phyloP scores from a whole-genome alignment of 1,140 invertebrate species.

The Laupala kohalensis region DNA sequence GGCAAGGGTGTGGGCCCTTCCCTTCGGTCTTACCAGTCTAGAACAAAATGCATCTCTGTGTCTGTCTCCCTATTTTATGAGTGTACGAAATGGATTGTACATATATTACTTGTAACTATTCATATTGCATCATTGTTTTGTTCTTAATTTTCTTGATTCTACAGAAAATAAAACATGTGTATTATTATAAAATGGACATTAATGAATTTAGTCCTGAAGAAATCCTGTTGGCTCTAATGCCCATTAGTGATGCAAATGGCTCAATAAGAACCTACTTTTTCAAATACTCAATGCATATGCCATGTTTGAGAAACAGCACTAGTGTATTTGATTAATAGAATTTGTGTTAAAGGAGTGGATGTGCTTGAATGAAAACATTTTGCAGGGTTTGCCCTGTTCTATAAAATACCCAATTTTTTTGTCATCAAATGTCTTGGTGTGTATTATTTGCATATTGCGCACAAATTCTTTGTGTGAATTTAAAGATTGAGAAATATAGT shows the following conservation, averaged over 20 bases:
- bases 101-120: constrained; percentile 15
- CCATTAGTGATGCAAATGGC: background rate
- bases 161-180: constrained; percentile 17
- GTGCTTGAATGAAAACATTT: background rate
- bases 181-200: constrained; percentile 12
- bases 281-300: background rate
- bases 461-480: background rate
- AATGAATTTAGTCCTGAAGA: background rate
- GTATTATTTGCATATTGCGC: background rate
- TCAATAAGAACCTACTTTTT: background rate
- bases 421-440: background rate
- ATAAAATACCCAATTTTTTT: background rate
- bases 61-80: constrained; percentile 10
- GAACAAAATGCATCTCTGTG: background rate
- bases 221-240: background rate
- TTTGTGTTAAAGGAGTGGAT: background rate
- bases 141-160: constrained; percentile 17
- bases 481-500: background rate
- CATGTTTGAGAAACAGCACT: background rate
- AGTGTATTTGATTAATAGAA: background rate
- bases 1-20: background rate
- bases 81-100: constrained; percentile 6
- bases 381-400: background rate
- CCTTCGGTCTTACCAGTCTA: constrained; percentile 1
- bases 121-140: constrained; percentile 15